phyloP scores from a whole-genome alignment of 2,113 vertebrate species.

The Marcusenius ussheri region DNA sequence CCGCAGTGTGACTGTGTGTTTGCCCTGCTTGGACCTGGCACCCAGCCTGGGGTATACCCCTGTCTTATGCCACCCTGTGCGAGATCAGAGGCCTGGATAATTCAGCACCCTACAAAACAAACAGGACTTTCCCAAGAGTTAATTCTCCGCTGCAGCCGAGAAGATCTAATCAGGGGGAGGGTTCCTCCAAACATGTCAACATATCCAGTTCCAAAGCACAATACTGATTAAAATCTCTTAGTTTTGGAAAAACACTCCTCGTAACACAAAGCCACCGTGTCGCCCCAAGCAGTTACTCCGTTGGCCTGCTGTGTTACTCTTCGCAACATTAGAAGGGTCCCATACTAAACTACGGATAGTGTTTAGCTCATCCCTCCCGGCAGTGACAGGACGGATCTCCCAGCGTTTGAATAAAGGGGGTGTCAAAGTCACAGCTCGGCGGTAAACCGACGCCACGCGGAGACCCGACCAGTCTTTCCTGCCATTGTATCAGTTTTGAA shows the following conservation, averaged over 20 bases:
- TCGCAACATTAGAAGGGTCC: neutral
- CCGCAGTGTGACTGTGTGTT: neutral
- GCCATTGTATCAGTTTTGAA: conserved; percentile 47
- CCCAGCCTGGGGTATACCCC: neutral
- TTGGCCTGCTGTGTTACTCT: neutral
- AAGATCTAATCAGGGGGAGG: neutral
- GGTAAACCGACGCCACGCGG: conserved; percentile 29
- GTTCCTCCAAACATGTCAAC: neutral
- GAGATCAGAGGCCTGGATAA: neutral
- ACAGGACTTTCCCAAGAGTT: neutral
- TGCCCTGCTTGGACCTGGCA: neutral
- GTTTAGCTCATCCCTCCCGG: neutral
- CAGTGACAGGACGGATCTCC: neutral
- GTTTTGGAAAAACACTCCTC: neutral
- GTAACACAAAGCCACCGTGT: neutral
- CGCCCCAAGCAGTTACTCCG: neutral
- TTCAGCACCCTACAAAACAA: neutral
- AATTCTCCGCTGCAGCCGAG: neutral
- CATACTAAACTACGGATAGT: neutral
- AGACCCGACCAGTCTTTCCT: conserved; percentile 47
- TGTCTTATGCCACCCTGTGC: neutral
- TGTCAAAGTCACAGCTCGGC: neutral
- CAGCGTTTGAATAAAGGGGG: neutral
- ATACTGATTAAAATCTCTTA: neutral
- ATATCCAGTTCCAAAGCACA: neutral